Conservation (phyloP, 2,113 vertebrate genomes). For the Equus przewalskii region DNA sequence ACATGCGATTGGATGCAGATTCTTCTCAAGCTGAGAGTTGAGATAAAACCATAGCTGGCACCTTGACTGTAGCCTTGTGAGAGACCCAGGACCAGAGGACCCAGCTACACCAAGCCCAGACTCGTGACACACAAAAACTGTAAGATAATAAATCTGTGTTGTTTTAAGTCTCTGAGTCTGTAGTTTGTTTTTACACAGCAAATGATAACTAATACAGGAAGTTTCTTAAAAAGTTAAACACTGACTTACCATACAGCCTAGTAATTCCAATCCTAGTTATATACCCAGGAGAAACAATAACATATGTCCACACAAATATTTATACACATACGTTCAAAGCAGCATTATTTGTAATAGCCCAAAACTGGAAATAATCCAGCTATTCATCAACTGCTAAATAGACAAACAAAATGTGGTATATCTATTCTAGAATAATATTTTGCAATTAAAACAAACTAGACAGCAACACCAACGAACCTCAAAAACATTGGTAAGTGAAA, state of each 20-base stretch:
- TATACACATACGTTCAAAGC: not conserved
- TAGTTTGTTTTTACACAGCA: not conserved
- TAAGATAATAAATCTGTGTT: not conserved
- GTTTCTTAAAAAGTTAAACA: constrained; percentile 15
- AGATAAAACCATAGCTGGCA: not conserved
- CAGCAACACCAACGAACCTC: not conserved
- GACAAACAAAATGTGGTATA: not conserved
- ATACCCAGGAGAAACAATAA: not conserved
- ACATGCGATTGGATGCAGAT: not conserved
- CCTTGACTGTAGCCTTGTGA: not conserved
- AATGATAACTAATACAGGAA: not conserved
- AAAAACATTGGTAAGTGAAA: not conserved
- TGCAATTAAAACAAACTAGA: not conserved
- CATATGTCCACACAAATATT: not conserved
- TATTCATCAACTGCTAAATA: not conserved
- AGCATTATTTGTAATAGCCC: not conserved
- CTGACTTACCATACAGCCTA: not conserved
- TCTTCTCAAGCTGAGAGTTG: not conserved
- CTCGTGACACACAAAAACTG: not conserved
- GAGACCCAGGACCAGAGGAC: not conserved
- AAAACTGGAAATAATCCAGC: not conserved
- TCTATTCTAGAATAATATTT: not conserved
- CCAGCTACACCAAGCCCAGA: not conserved
- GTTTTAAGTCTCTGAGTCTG: not conserved
- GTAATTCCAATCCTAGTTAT: not conserved